Conservation (phyloP, 2,797 vertebrate genomes). For the Menidia menidia region DNA sequence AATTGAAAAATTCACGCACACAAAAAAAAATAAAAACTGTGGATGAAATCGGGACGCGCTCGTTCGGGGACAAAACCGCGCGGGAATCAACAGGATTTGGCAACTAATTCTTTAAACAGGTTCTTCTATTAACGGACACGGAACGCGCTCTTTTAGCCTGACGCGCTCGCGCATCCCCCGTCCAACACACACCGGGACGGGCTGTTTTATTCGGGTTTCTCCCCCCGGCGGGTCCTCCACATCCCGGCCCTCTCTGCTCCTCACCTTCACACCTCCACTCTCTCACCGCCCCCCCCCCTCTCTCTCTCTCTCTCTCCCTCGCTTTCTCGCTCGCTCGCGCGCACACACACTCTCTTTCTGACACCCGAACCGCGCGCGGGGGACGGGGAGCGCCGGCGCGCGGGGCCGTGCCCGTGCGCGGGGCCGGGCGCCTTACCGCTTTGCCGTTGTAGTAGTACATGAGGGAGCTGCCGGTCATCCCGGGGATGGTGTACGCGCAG, state of each 20-base stretch:
- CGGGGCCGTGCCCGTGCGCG: not conserved
- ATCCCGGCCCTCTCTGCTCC: slow-evolving; percentile 15
- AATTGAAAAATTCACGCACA: no score
- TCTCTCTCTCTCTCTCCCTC: not conserved
- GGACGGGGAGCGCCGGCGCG: not conserved
- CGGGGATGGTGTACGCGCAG: slow-evolving; percentile 95
- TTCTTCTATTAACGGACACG: no score
- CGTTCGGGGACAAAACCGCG: no score
- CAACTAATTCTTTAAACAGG: no score
- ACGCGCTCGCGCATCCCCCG: not conserved
- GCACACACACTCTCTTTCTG: slow-evolving; percentile 14
- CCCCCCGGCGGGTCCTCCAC: no score
- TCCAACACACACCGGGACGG: no score
- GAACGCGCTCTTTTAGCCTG: no score
- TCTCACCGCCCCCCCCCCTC: not conserved
- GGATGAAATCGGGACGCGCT: no score
- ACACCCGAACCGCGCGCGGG: slow-evolving; percentile 34
- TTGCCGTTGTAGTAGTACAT: slow-evolving; percentile 98
- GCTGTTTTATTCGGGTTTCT: no score
- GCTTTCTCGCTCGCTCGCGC: not conserved
- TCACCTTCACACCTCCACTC: slow-evolving; percentile 63
- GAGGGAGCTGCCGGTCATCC: slow-evolving; percentile 92
- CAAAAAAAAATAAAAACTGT: no score
- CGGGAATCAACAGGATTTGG: no score
- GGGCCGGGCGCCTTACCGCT: slow-evolving; percentile 86